Base-by-base conservation (phyloP, 1,140 invertebrate species). In the Brachionus calyciflorus region DNA sequence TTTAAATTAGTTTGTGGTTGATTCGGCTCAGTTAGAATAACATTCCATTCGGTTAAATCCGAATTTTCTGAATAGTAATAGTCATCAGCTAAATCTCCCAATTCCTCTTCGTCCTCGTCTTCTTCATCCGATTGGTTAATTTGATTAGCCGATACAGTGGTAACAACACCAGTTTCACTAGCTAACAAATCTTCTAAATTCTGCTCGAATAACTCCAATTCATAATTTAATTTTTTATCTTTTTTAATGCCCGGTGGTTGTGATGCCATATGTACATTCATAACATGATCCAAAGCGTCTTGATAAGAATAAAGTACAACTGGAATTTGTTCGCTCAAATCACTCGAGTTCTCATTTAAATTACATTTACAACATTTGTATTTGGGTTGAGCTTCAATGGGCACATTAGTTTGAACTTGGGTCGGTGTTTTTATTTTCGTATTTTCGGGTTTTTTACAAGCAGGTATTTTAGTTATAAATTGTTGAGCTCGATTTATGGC, bases 401-500 rank as follows among this genome's bases (percentile, higher is more conserved):
- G 46, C 28, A 21, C 5, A 21, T 49, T 55, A 12, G 26, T 51
- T 19, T 40, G 69, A 2, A 65, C 21, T 44, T 65, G 60, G 44
- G 37, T 21, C n/a, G 33, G 3, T 28, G 1, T 17, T 26, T 30
- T 24, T 6, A 10, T 46, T 17, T 26, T 44, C 7, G n/a, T 44
- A n/a, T 44, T 26, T 28, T 69, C 65, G 1, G 21, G n/a, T 49
- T 55, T 49, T 21, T 49, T 51, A 9, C 9, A 28, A 51, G 68
- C 69, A 10, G 69, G n/a, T 30, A 73, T 73, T 73, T 73, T 73
- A 0, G 69, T 51, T 0, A 73, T 73, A 41, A 21, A 51, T 33
- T 73, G 69, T 41, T 73, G 69, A 21, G 69, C 69, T 40, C 51
- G n/a, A 55, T 73, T 73, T 6, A 73, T 73, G 28, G 69, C 69